Evolutionary conservation across 2,888 invertebrate genomes (phyloP).

Genomic region (Empis livida): DNA sequence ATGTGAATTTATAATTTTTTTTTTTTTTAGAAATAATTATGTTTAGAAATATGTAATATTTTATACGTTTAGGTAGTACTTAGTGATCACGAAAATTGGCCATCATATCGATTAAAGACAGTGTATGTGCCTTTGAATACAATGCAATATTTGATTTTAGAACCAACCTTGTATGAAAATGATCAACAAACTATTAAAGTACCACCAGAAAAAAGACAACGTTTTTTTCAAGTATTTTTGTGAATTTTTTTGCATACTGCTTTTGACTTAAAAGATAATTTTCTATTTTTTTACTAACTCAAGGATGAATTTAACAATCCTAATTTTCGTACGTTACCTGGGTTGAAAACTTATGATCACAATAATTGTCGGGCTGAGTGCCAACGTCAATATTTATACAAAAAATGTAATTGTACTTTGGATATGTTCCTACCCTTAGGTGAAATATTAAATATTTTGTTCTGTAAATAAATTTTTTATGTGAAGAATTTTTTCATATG

Average conservation of each 20-base stretch:
- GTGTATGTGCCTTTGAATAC: slow-evolving; percentile 10
- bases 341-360: no score
- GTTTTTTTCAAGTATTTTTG: slow-evolving; percentile 10
- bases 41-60: no score
- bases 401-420: slow-evolving; percentile 11
- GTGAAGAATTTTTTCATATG: no score
- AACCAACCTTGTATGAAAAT: slow-evolving; percentile 12
- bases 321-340: no score
- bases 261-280: no score
- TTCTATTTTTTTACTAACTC: no score
- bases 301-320: slow-evolving; percentile 6
- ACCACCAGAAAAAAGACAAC: slow-evolving; percentile 9
- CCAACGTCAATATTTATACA: slow-evolving; percentile 5
- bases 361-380: slow-evolving; percentile 4
- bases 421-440: slow-evolving; percentile 12
- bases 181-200: slow-evolving; percentile 8
- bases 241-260: not conserved
- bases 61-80: no score
- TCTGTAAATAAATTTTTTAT: no score
- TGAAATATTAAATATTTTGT: not conserved
- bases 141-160: slow-evolving; percentile 9
- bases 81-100: no score
- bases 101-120: not conserved
- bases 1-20: no score
- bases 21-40: no score